These are phyloP conservation scores for Bothrops jararaca DNA, from an alignment of 2,113 vertebrate species.

Conservation along the genomic window DNA sequence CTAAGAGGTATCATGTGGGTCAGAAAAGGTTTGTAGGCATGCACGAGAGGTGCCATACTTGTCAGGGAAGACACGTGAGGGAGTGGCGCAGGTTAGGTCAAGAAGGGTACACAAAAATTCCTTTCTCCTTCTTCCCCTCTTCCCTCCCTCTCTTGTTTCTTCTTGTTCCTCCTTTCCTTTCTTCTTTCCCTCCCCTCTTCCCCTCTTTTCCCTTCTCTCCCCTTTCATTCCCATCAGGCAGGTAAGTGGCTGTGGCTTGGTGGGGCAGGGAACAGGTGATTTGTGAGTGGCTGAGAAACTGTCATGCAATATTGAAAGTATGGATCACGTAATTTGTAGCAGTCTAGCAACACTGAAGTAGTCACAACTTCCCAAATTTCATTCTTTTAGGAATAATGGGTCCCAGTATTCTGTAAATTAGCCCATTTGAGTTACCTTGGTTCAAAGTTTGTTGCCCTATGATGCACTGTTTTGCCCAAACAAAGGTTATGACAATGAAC, in stretches of 20 bases:
- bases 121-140: not conserved
- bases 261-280: not conserved
- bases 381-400: not conserved
- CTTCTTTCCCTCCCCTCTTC: not conserved
- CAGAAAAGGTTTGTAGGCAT: not conserved
- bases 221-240: not conserved
- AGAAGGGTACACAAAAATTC: not conserved
- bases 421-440: not conserved
- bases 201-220: not conserved
- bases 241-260: not conserved
- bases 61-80: not conserved
- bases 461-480: not conserved
- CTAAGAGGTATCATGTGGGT: not conserved
- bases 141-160: not conserved
- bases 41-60: not conserved
- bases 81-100: not conserved
- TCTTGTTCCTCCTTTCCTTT: not conserved
- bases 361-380: not conserved
- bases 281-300: not conserved
- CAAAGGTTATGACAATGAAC: not conserved
- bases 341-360: not conserved
- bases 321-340: not conserved
- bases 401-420: not conserved
- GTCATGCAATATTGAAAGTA: not conserved
- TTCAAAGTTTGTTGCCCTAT: not conserved